phyloP scores from a whole-genome alignment of 2,797 vertebrate species.

The Chelon labrosus region DNA sequence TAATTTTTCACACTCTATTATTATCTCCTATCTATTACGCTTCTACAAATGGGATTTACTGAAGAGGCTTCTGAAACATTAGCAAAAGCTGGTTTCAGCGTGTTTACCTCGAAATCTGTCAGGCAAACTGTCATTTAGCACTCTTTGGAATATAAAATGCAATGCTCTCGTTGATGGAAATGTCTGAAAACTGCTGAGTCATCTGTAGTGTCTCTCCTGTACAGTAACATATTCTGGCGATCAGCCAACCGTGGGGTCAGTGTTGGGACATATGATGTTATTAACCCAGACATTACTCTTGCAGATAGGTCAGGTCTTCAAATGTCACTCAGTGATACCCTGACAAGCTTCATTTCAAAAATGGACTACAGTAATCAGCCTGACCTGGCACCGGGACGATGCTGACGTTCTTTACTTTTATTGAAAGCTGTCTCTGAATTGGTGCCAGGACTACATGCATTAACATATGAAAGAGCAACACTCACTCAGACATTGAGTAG shows the following conservation, averaged over 20 bases:
- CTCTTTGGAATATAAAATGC: too few relatives aligned
- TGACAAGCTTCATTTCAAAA: slow-evolving; percentile 34
- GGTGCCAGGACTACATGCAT: slow-evolving; percentile 58
- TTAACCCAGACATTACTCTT: slow-evolving; percentile 41
- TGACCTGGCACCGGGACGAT: slow-evolving; percentile 34
- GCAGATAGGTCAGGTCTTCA: slow-evolving; percentile 43
- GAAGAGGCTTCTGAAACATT: too few relatives aligned
- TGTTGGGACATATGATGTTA: slow-evolving; percentile 24
- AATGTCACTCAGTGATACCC: slow-evolving; percentile 27
- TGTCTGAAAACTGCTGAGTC: too few relatives aligned
- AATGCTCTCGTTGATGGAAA: too few relatives aligned
- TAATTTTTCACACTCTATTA: too few relatives aligned
- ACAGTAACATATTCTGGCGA: slow-evolving; percentile 1
- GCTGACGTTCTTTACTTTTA: slow-evolving; percentile 34
- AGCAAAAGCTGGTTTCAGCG: too few relatives aligned
- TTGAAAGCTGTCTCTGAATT: slow-evolving; percentile 33
- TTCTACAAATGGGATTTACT: too few relatives aligned
- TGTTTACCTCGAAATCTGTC: too few relatives aligned
- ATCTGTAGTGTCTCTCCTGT: too few relatives aligned
- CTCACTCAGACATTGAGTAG: slow-evolving; percentile 29
- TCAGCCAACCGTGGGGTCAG: slow-evolving; percentile 31
- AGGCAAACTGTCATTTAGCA: too few relatives aligned
- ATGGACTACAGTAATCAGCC: slow-evolving; percentile 29
- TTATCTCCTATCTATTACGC: too few relatives aligned
- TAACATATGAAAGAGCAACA: slow-evolving; percentile 56